Conservation (phyloP, 2,797 vertebrate genomes). For the Tokudaia tokunoshimensis region DNA sequence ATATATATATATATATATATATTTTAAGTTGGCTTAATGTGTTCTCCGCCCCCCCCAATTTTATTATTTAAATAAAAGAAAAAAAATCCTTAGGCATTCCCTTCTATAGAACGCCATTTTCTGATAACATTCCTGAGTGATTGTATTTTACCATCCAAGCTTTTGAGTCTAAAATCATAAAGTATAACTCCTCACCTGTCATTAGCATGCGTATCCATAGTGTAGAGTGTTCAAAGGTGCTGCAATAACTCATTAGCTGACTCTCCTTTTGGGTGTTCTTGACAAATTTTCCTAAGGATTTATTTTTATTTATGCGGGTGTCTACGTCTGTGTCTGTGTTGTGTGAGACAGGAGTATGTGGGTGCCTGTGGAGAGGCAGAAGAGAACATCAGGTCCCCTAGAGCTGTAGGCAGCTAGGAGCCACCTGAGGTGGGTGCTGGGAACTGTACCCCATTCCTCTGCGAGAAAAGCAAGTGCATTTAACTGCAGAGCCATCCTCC, state of each 20-base stretch:
- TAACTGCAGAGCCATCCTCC: neutral
- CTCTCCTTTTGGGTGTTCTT: conserved; percentile 4
- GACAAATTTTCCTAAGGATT: neutral
- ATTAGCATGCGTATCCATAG: neutral
- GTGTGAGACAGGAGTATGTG: neutral
- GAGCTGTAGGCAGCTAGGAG: neutral
- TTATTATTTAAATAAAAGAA: conserved; percentile 60
- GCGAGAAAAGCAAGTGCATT: neutral
- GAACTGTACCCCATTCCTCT: neutral
- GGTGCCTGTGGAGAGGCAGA: neutral
- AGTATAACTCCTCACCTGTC: neutral
- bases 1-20: conserved; percentile 54
- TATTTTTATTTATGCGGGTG: neutral
- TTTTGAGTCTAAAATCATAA: conserved; percentile 27
- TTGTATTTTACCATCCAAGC: neutral
- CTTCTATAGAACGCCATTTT: conserved; percentile 25
- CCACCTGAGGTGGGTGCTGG: neutral
- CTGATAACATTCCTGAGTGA: conserved; percentile 19
- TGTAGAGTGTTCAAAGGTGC: neutral
- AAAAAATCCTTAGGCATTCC: conserved; percentile 61
- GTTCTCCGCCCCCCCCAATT: neutral
- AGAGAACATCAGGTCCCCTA: neutral
- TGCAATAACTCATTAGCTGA: neutral
- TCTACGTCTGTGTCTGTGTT: neutral
- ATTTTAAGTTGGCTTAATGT: conserved; percentile 19